phyloP scores from a whole-genome alignment of 2,888 invertebrate species.

The Melinaea marsaeus region DNA sequence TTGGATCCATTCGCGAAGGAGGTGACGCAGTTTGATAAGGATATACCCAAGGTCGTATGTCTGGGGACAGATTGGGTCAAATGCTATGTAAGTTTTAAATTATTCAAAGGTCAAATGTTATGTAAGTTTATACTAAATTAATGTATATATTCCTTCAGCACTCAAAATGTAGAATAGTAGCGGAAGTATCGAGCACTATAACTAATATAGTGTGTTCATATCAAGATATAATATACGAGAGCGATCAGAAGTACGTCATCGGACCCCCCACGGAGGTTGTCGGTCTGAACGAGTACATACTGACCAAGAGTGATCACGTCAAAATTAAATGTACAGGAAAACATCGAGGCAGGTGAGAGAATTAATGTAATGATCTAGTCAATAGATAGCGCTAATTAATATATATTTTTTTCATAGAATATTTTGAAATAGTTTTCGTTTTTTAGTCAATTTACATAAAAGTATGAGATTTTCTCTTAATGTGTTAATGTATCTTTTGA shows the following conservation, averaged over 20 bases:
- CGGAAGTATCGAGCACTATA: conserved; percentile 45
- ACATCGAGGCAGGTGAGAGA: conserved; percentile 43
- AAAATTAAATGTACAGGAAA: conserved; percentile 77
- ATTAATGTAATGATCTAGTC: background rate
- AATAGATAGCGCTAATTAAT: background rate
- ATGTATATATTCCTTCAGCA: conserved; percentile 58
- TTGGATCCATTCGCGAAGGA: conserved; percentile 79
- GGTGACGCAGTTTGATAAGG: conserved; percentile 83
- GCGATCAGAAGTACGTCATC: conserved; percentile 78
- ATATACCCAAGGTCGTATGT: conserved; percentile 81
- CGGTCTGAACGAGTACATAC: conserved; percentile 27
- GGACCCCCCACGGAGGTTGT: conserved; percentile 64
- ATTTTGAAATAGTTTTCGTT: conserved; percentile 57
- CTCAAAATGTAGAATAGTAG: conserved; percentile 61
- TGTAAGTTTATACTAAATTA: background rate
- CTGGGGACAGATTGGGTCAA: conserved; percentile 86
- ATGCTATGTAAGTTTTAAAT: conserved; percentile 78
- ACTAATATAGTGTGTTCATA: conserved; percentile 73
- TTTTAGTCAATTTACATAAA: too few species aligned
- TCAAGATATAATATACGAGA: conserved; percentile 83
- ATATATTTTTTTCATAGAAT: background rate
- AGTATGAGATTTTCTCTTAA: too few species aligned
- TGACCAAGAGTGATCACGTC: conserved; percentile 44
- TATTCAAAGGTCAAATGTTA: conserved; percentile 26
- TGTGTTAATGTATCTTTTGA: too few species aligned